Percentiles rank a stretch among this genome's conserved stretches.
These are phyloP conservation scores for Pseudomyrmex flavicornis DNA, from an alignment of 1,140 invertebrate species.

Conservation along the genomic window DNA sequence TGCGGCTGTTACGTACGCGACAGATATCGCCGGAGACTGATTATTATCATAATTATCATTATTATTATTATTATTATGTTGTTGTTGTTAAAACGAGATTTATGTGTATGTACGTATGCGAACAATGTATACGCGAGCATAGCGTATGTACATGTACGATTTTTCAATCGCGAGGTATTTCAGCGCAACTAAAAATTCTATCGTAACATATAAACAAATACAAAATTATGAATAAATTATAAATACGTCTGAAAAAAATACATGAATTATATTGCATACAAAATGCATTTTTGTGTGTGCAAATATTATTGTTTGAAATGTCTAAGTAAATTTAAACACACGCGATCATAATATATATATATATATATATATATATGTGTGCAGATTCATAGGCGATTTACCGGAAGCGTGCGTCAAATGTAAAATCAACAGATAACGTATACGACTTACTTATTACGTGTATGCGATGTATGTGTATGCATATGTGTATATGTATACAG, in stretches of 20 bases:
- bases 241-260: background rate
- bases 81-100: constrained; percentile 20
- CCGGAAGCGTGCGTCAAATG: constrained; percentile 45
- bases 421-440: constrained; percentile 40
- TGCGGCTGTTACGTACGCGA: constrained; percentile 42
- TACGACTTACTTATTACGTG: constrained; percentile 45
- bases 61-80: constrained; percentile 36
- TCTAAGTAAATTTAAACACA: background rate
- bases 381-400: constrained; percentile 29
- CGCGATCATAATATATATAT: background rate
- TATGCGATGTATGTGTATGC: background rate
- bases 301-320: background rate
- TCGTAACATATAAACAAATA: background rate
- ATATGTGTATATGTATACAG: constrained; percentile 7
- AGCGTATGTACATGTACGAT: background rate
- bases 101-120: too few relatives aligned
- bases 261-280: background rate
- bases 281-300: background rate
- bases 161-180: background rate
- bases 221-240: constrained; percentile 1
- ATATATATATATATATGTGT: too few relatives aligned
- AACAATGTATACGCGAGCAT: background rate
- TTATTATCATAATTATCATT: constrained; percentile 29
- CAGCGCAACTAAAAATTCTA: background rate
- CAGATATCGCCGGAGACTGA: constrained; percentile 7